Evolutionary conservation across 1,140 invertebrate genomes (phyloP).

Genomic region (Stenopsyche tienmushanensis): DNA sequence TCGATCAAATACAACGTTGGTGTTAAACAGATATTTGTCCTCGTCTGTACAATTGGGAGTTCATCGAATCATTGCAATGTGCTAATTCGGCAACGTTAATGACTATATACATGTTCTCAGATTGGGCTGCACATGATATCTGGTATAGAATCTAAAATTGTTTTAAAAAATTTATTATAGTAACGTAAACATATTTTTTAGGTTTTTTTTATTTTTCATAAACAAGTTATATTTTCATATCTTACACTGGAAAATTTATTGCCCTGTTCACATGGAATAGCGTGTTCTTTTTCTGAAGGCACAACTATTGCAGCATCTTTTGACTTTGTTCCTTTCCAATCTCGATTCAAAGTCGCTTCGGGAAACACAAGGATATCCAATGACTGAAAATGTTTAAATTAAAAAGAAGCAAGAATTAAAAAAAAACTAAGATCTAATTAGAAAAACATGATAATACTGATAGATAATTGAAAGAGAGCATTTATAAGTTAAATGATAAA

Average conservation of each 20-base stretch:
- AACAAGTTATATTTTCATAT: too few species aligned
- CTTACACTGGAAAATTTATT: too few species aligned
- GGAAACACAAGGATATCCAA: slow-evolving; percentile 84
- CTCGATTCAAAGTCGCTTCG: slow-evolving; percentile 59
- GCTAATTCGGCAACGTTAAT: slow-evolving; percentile 71
- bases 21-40: slow-evolving; percentile 64
- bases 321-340: slow-evolving; percentile 40
- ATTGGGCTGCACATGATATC: slow-evolving; percentile 49
- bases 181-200: too few species aligned
- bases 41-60: slow-evolving; percentile 47
- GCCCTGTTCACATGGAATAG: slow-evolving; percentile 20
- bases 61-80: slow-evolving; percentile 51
- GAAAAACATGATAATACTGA: too few species aligned
- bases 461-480: too few species aligned
- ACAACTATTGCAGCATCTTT: slow-evolving; percentile 35
- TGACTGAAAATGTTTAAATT: too few species aligned
- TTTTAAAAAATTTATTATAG: background rate
- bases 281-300: slow-evolving; percentile 14
- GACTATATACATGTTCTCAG: slow-evolving; percentile 61
- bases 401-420: too few species aligned
- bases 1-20: slow-evolving; percentile 66
- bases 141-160: slow-evolving; percentile 49
- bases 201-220: too few species aligned
- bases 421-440: too few species aligned
- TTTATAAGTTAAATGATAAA: too few species aligned